Conservation (phyloP, 2,797 vertebrate species). For the Moxostoma hubbsi region DNA sequence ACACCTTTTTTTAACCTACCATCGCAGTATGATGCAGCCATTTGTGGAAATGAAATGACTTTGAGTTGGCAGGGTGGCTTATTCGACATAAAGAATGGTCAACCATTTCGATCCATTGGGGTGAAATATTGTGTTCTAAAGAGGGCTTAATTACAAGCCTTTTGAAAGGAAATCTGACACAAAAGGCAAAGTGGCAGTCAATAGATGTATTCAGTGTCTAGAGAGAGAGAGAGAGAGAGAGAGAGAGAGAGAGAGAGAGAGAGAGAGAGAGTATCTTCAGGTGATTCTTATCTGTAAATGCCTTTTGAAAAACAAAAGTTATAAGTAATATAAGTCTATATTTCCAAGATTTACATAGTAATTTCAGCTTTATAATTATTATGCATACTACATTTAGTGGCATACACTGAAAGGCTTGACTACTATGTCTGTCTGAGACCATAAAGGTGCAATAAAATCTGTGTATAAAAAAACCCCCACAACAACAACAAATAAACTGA, state of each 20-base stretch:
- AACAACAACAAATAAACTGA: no score
- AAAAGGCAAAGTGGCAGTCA: constrained; percentile 12
- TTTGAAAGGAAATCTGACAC: constrained; percentile 32
- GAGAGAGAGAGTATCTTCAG: not conserved
- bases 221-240: not conserved
- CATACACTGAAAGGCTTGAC: no score
- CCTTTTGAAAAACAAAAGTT: not conserved
- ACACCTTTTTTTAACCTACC: constrained; percentile 57
- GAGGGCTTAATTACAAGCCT: constrained; percentile 26
- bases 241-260: no score
- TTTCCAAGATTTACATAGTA: not conserved
- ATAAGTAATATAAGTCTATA: not conserved
- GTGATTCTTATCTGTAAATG: not conserved
- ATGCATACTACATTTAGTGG: no score
- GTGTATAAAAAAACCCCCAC: no score
- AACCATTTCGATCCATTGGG: constrained; percentile 58
- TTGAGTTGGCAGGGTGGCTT: constrained; percentile 36
- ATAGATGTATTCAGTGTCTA: constrained; percentile 11
- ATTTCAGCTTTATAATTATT: not conserved
- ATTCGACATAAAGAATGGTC: constrained; percentile 68
- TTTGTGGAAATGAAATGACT: constrained; percentile 42
- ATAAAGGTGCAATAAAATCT: no score
- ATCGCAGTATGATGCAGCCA: constrained; percentile 20
- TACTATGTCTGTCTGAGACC: no score
- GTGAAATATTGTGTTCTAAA: constrained; percentile 69